phyloP scores from a whole-genome alignment of 2,113 vertebrate genomes.

The Cinclus cinclus region DNA sequence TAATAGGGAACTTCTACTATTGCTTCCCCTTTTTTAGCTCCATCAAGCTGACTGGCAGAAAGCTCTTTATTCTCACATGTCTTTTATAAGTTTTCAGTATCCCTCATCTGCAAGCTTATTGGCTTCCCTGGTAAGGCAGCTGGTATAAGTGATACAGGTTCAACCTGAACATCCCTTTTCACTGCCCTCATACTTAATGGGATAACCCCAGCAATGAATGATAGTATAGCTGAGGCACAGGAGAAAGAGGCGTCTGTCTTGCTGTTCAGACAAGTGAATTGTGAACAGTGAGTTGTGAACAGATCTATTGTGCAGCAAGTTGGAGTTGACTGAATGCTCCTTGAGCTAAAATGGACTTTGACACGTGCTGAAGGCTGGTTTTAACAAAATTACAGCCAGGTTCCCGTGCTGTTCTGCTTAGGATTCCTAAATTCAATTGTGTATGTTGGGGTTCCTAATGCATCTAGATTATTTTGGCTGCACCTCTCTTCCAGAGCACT shows the following conservation, averaged over 20 bases:
- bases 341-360: neutral
- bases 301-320: neutral
- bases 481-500: neutral
- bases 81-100: neutral
- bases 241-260: neutral
- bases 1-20: neutral
- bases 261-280: neutral
- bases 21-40: neutral
- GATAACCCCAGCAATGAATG: neutral
- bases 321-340: neutral
- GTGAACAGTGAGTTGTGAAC: neutral
- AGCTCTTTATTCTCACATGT: neutral
- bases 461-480: neutral
- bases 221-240: neutral
- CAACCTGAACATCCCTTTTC: neutral
- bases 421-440: neutral
- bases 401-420: neutral
- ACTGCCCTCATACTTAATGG: neutral
- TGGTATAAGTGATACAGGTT: neutral
- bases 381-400: neutral
- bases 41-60: neutral
- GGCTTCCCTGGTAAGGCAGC: neutral
- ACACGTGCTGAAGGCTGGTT: neutral
- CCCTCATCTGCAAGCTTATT: neutral
- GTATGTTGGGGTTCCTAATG: neutral